Evolutionary conservation across 1,140 invertebrate genomes (phyloP), one percentile per base, ranked within the genome.

Genomic region (Cyclina sinensis): DNA sequence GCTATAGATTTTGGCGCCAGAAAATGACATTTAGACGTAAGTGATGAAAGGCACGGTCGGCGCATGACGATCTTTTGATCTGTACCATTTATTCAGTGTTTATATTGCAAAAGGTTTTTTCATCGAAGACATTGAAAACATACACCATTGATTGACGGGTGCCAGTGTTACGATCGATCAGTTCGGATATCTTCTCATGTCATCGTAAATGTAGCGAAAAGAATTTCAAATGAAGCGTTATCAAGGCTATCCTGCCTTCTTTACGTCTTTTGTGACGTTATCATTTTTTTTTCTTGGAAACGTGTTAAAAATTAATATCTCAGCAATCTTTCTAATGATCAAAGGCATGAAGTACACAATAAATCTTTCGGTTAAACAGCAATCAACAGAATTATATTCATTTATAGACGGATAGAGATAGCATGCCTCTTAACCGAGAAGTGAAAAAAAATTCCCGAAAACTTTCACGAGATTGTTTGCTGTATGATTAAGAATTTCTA

Each of bases 161-260:
- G 35, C 65, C 24, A 39, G 14, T 70, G 65, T 37, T 70, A 4
- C 65, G 32, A 39, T 70, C 65, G 32, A 70, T 70, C 65, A 70
- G 16, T 16, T 39, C 32, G 32, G 14, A 70, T 70, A 70, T 70
- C 65, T 37, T 37, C 18, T 2, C 32, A 37, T 37, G 14, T 70
- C 32, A 37, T 70, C 35, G 65, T 37, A 14, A 37, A 70, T 70
- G 65, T 3, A 37, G 65, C 65, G 65, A 70, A 35, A 32, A 70
- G 32, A 70, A 70, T 70, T 70, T 35, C 65, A 35, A 70, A 70
- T 37, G 65, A 70, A 70, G 65, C 65, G 65, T 70, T 70, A 70
- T 27, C 14, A 18, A 5, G 14, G 1, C 11, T 70, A 37, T n/a
- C 32, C 24, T 35, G 65, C 11, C 14, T 37, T 21, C 27, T 70